Conservation (phyloP, 2,888 invertebrate species). For the Gibbula magus region DNA sequence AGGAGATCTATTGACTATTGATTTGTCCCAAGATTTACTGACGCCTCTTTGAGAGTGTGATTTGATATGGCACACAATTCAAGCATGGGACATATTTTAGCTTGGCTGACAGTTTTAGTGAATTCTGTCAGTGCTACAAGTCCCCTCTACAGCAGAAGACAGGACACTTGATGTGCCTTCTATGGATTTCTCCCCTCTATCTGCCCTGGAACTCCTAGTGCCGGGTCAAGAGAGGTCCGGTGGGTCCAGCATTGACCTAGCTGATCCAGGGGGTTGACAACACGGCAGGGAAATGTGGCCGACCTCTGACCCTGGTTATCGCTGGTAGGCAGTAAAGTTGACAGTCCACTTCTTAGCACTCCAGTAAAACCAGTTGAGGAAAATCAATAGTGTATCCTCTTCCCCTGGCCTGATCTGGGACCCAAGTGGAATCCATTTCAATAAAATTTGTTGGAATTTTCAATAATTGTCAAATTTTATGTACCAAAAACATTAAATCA, state of each 20-base stretch:
- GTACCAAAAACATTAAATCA: background rate
- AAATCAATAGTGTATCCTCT: slow-evolving; percentile 14
- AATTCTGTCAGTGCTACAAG: too few species aligned
- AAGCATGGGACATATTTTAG: too few species aligned
- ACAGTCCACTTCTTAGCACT: background rate
- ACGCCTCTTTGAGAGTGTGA: too few species aligned
- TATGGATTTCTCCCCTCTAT: too few species aligned
- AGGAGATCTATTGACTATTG: too few species aligned
- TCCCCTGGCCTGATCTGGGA: background rate
- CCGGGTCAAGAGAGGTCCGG: background rate
- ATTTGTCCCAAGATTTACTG: too few species aligned
- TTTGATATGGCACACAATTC: too few species aligned
- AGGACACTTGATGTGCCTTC: too few species aligned
- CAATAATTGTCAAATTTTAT: slow-evolving; percentile 19
- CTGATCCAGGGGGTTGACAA: background rate
- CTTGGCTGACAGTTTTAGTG: too few species aligned
- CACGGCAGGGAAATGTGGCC: background rate
- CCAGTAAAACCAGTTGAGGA: background rate
- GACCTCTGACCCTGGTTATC: background rate
- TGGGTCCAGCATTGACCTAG: background rate
- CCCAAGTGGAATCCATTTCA: background rate
- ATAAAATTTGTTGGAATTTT: background rate
- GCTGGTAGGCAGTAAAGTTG: slow-evolving; percentile 5
- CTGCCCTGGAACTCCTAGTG: too few species aligned
- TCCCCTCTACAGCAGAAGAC: too few species aligned